A percentile compares a stretch with the other conserved stretches of the same genome.
These are phyloP conservation scores for Zaprionus nigranus DNA, from an alignment of 1,140 invertebrate genomes.

Conservation along the genomic window DNA sequence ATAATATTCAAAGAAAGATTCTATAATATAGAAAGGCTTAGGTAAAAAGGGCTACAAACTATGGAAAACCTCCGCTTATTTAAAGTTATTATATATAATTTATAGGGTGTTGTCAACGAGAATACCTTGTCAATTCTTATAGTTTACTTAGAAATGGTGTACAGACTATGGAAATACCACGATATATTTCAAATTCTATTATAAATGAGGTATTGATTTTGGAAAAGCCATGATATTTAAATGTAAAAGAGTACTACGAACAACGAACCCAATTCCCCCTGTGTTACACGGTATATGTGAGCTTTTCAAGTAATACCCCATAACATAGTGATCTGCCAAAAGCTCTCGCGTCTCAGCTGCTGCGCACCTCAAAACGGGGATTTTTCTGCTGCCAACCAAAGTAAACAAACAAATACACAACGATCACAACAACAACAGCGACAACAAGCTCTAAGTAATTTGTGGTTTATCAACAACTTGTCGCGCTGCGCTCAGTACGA, in stretches of 20 bases:
- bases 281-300: slow-evolving; percentile 21
- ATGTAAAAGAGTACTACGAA: not conserved
- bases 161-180: too few species aligned
- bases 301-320: slow-evolving; percentile 16
- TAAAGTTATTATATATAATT: too few species aligned
- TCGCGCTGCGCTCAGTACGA: slow-evolving; percentile 46
- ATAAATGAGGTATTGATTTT: too few species aligned
- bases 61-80: not conserved
- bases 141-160: too few species aligned
- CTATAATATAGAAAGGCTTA: too few species aligned
- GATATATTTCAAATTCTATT: too few species aligned
- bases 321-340: slow-evolving; percentile 3
- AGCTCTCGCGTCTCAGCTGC: slow-evolving; percentile 20
- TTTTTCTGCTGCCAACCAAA: slow-evolving; percentile 25
- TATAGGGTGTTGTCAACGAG: too few species aligned
- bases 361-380: slow-evolving; percentile 28
- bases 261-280: not conserved
- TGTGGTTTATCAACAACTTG: slow-evolving; percentile 42
- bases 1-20: too few species aligned
- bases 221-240: not conserved
- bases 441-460: slow-evolving; percentile 2
- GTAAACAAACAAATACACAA: slow-evolving; percentile 12
- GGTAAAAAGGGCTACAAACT: not conserved
- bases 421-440: not conserved
- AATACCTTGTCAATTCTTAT: too few species aligned